Base-by-base conservation (phyloP, 1,140 invertebrate genomes). In the Choristoneura fumiferana region DNA sequence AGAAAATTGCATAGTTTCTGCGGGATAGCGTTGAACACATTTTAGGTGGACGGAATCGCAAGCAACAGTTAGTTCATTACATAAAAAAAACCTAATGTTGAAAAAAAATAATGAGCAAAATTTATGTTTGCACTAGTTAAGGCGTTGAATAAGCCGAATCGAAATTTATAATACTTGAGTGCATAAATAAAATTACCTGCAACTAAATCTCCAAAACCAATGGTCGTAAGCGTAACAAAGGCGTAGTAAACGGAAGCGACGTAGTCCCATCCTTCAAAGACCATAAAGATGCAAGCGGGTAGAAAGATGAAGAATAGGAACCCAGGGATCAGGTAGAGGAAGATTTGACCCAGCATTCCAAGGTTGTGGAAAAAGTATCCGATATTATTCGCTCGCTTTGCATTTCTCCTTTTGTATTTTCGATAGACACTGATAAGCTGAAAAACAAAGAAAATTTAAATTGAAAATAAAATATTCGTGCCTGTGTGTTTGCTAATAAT, bases 121-220 rank as follows among this genome's bases (percentile, higher is more conserved):
- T n/a, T n/a, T n/a, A n/a, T n/a, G n/a, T n/a, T n/a, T n/a, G n/a
- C n/a, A n/a, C n/a, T n/a, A n/a, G n/a, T n/a, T n/a, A n/a, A n/a
- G n/a, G n/a, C n/a, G n/a, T n/a, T n/a, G n/a, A n/a, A n/a, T n/a
- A n/a, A n/a, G n/a, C n/a, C n/a, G n/a, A n/a, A n/a, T n/a, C n/a
- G n/a, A n/a, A n/a, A n/a, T n/a, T n/a, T n/a, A n/a, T n/a, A n/a
- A n/a, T n/a, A n/a, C n/a, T n/a, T n/a, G n/a, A n/a, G n/a, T n/a
- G n/a, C n/a, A n/a, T n/a, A n/a, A n/a, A 17, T 37, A 49, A 29
- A 18, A 54, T 35, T 73, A 89, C 89, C 89, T 67, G 97, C 96
- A 12, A 98, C 97, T 70, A 94, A 95, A 88, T 98, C 97, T 34
- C 97, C 97, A 81, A 98, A 98, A 14, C 97, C 97, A 69, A 98